Evolutionary conservation across 2,888 invertebrate species (phyloP), one percentile per base, ranked within the genome.

Genomic region (Aplocera efformata): DNA sequence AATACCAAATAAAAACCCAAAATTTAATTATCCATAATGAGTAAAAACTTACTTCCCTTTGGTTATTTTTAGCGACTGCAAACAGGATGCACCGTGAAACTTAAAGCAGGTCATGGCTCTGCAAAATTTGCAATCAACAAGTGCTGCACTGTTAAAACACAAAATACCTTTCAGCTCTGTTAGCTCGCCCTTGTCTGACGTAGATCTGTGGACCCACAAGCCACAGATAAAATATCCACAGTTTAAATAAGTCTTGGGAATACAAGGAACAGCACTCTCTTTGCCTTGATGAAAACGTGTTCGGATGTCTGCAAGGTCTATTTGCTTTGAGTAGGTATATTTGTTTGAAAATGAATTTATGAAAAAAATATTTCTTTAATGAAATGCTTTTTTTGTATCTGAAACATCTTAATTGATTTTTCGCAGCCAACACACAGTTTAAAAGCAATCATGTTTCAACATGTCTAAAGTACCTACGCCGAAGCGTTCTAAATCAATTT

Each of bases 201-300:
- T 17, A 40, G 46, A 36, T 26, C 31, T 37, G 37, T 25, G 25
- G 28, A 29, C 30, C 10, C 30, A 31, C 13, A 23, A n/a, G 7
- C 22, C 22, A 22, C 36, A 34, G 27, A 39, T 27, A 39, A 32
- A 31, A 44, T 31, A 44, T 8, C 32, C 8, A 39, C 39, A 44
- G 39, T 36, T 45, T 33, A 45, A 45, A 36, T 22, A 38, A 13
- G 29, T 29, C 27, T 10, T 6, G 22, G n/a, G 56, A 54, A 56
- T 65, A 79, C 78, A 79, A 67, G 72, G 66, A 72, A 70, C 63
- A 58, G 63, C 75, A 78, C 73, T 79, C 69, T 64, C 53, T 61
- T 61, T 56, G 68, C 56, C 71, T 70, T 75, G 40, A 46, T 38
- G 38, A 37, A 38, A 32, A 24, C 13, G 13, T 27, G 37, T 35